These are phyloP conservation scores for Calephelis perditalis DNA, from an alignment of 2,888 invertebrate species.

Conservation along the genomic window DNA sequence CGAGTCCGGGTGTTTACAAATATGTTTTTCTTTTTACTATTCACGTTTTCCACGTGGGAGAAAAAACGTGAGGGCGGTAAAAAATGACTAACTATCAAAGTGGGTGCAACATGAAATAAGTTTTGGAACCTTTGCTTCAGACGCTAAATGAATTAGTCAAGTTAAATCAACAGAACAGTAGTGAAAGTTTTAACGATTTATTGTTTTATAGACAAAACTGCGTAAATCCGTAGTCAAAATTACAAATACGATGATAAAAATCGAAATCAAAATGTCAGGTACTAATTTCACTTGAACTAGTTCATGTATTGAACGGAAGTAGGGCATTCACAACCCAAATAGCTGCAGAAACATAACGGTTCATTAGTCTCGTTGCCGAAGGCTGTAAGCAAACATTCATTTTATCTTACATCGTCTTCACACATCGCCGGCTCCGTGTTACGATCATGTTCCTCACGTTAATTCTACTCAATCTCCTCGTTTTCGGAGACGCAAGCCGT, in stretches of 20 bases:
- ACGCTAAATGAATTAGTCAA: too few relatives aligned
- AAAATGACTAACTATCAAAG: too few relatives aligned
- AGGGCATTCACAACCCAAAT: slow-evolving; percentile 52
- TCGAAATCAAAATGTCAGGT: slow-evolving; percentile 15
- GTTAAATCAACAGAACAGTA: too few relatives aligned
- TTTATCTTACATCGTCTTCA: slow-evolving; percentile 60
- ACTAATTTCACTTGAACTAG: slow-evolving; percentile 27
- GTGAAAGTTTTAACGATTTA: too few relatives aligned
- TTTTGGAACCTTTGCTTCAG: too few relatives aligned
- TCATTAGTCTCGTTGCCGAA: slow-evolving; percentile 58
- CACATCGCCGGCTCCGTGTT: slow-evolving; percentile 44
- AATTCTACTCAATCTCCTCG: slow-evolving; percentile 56
- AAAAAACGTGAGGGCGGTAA: too few relatives aligned
- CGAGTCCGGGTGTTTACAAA: too few relatives aligned
- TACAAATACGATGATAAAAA: neutral
- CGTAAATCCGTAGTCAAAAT: neutral
- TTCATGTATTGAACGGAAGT: slow-evolving; percentile 34
- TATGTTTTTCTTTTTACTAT: too few relatives aligned
- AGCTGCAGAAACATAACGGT: slow-evolving; percentile 73
- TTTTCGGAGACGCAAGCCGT: slow-evolving; percentile 45
- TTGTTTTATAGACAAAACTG: too few relatives aligned
- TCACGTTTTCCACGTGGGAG: too few relatives aligned
- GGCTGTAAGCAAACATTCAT: slow-evolving; percentile 61
- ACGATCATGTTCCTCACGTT: slow-evolving; percentile 44
- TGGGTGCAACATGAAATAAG: too few relatives aligned